Percentiles rank a stretch among this genome's conserved stretches.
Evolutionary conservation across 2,113 vertebrate species (phyloP).

Genomic region (Hippopotamus amphibius): DNA sequence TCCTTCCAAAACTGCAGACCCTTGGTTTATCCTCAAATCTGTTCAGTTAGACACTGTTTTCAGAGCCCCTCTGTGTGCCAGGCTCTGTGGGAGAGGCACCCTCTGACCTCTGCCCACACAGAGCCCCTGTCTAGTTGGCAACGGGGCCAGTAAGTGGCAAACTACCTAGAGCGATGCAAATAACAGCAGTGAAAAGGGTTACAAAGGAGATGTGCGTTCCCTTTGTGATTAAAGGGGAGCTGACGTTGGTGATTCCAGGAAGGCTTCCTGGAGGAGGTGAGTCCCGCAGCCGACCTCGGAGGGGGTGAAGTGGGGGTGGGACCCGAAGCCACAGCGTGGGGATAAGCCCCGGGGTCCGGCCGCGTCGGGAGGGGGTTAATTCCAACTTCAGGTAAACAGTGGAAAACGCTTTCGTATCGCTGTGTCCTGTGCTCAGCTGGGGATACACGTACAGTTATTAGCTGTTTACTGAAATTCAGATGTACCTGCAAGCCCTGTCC

Average conservation of each 20-base stretch:
- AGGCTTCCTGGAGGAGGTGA: background rate
- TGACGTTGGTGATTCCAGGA: background rate
- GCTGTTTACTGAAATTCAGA: background rate
- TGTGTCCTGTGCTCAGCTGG: background rate
- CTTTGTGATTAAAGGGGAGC: background rate
- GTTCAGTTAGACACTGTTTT: background rate
- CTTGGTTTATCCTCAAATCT: background rate
- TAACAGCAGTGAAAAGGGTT: background rate
- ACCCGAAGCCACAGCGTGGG: background rate
- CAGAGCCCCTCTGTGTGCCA: background rate
- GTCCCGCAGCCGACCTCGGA: background rate
- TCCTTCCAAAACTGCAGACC: background rate
- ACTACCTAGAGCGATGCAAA: background rate
- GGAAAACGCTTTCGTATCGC: background rate
- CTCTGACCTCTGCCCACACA: rapidly evolving
- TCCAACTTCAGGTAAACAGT: background rate
- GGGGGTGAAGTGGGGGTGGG: too few relatives aligned
- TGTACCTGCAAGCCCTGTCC: background rate
- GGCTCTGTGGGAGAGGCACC: background rate
- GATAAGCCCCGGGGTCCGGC: background rate
- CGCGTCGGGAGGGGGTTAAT: background rate
- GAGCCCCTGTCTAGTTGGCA: background rate
- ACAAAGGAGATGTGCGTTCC: background rate
- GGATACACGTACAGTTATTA: background rate
- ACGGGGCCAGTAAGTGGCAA: background rate